Evolutionary conservation across 2,113 vertebrate species (phyloP).

Genomic region (Thryonomys swinderianus): DNA sequence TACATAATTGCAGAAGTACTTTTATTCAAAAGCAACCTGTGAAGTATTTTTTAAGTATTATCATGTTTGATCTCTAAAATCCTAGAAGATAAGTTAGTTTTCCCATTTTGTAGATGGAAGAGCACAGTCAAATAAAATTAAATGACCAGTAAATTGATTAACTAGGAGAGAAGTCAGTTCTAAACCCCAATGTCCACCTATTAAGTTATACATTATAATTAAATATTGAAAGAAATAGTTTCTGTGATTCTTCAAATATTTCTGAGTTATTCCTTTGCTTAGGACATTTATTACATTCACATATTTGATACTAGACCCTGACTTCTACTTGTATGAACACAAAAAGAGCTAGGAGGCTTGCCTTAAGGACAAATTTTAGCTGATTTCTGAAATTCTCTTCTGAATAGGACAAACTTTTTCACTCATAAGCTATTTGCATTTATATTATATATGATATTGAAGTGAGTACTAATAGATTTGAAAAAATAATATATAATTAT

Average conservation of each 20-base stretch:
- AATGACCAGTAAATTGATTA: not conserved
- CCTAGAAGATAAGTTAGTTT: not conserved
- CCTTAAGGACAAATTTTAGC: not conserved
- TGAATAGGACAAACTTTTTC: not conserved
- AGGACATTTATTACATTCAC: not conserved
- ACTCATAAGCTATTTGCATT: not conserved
- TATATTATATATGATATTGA: not conserved
- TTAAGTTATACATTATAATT: not conserved
- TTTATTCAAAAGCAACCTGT: not conserved
- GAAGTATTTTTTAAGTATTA: not conserved
- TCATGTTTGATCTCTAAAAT: slow-evolving; percentile 1
- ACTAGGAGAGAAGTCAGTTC: not conserved
- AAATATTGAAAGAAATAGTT: not conserved
- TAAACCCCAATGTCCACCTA: not conserved
- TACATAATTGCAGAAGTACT: not conserved
- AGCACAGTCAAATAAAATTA: slow-evolving; percentile 29
- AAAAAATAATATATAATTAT: slow-evolving; percentile 19
- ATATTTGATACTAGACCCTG: not conserved
- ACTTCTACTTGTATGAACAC: not conserved
- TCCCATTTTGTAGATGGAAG: not conserved
- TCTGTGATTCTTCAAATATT: not conserved
- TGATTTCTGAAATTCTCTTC: not conserved
- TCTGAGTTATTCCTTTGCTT: slow-evolving; percentile 10
- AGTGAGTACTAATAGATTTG: slow-evolving; percentile 3
- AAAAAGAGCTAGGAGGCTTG: not conserved